These are phyloP conservation scores for Folsomia manolachei DNA, from an alignment of 2,888 invertebrate species.

Conservation along the genomic window DNA sequence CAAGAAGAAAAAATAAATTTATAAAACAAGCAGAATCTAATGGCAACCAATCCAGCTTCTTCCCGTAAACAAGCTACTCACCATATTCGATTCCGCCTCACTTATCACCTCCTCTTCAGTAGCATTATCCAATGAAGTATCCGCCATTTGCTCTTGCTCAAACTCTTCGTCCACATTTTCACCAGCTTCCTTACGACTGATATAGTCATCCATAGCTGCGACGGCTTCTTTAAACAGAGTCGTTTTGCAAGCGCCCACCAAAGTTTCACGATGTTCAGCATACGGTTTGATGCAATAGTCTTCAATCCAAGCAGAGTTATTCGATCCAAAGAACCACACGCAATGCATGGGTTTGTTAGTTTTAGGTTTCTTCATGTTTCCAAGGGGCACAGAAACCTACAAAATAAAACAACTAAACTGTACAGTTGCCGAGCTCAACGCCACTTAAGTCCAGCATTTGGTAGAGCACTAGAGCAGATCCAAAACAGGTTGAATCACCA, in stretches of 20 bases:
- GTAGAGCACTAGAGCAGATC: not conserved
- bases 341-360: conserved; percentile 76
- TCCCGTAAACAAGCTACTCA: no score
- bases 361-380: conserved; percentile 70
- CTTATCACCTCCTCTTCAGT: not conserved
- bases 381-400: no score
- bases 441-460: not conserved
- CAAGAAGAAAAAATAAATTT: no score
- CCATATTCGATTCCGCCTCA: conserved; percentile 1
- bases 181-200: conserved; percentile 52
- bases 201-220: conserved; percentile 74
- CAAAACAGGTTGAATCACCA: not conserved
- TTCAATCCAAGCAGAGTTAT: conserved; percentile 89
- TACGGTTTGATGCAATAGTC: conserved; percentile 79
- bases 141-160: conserved; percentile 2
- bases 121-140: no score
- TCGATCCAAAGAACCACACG: conserved; percentile 91
- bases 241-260: conserved; percentile 72
- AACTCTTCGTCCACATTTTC: conserved; percentile 36
- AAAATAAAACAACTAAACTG: no score
- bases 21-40: no score
- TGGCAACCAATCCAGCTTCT: no score
- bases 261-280: conserved; percentile 71
- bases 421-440: no score
- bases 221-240: conserved; percentile 75